Percentiles rank a stretch among this genome's conserved stretches.
These are phyloP conservation scores for Pedionomus torquatus DNA, from an alignment of 2,113 vertebrate species.

Conservation along the genomic window DNA sequence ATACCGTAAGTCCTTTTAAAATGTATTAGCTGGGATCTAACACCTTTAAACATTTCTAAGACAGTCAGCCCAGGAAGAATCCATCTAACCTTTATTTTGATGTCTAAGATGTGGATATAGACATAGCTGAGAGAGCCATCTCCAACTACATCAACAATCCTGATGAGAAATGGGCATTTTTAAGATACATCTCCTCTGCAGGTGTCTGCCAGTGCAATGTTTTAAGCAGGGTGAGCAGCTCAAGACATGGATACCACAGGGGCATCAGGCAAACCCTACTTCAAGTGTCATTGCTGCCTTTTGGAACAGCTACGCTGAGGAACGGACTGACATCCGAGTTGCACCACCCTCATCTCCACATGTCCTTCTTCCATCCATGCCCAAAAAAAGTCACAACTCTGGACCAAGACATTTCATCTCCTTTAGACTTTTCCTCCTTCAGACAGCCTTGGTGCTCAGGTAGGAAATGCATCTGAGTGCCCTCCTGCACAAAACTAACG, in stretches of 20 bases:
- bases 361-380: background rate
- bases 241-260: background rate
- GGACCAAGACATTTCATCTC: background rate
- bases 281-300: background rate
- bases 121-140: background rate
- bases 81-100: background rate
- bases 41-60: background rate
- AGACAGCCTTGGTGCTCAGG: background rate
- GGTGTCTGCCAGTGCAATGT: background rate
- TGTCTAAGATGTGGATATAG: background rate
- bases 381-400: background rate
- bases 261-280: background rate
- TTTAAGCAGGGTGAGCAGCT: background rate
- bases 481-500: background rate
- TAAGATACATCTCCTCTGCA: background rate
- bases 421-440: background rate
- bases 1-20: background rate
- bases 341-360: accelerated
- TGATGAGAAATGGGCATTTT: background rate
- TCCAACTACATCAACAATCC: background rate
- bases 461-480: background rate
- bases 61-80: background rate
- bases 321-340: background rate
- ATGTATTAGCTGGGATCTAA: background rate
- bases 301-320: background rate